Percentiles rank a stretch among this genome's conserved stretches.
Evolutionary conservation across 53 echinoderm and acorn worm genomes (phyloP).

Genomic region (Crossaster papposus): DNA sequence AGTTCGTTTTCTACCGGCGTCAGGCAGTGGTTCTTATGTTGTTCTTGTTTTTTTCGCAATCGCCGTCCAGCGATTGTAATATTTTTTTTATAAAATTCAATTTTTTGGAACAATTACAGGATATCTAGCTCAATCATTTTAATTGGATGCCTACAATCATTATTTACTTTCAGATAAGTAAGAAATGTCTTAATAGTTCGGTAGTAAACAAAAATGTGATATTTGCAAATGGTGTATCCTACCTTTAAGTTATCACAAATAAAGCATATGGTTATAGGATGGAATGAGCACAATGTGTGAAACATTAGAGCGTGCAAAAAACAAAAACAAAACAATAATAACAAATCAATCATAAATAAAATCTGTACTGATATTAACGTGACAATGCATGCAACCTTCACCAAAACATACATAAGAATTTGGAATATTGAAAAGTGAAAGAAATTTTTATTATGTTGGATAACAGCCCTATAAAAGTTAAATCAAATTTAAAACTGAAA

Average conservation of each 20-base stretch:
- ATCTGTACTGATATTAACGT: not conserved
- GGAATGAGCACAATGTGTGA: not conserved
- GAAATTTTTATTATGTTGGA: not conserved
- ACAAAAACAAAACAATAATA: not conserved
- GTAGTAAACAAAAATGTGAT: too few species aligned
- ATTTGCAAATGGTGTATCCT: too few species aligned
- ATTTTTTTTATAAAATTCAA: too few species aligned
- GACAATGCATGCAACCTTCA: not conserved
- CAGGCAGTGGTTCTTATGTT: too few species aligned
- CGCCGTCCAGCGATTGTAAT: too few species aligned
- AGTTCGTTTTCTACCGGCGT: too few species aligned
- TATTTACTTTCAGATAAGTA: too few species aligned
- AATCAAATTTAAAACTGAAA: not conserved
- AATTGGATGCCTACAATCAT: too few species aligned
- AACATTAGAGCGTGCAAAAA: not conserved
- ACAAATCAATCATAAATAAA: not conserved
- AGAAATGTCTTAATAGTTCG: too few species aligned
- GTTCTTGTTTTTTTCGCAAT: too few species aligned
- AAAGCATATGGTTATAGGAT: not conserved
- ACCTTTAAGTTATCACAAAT: not conserved
- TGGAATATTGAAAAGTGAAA: not conserved
- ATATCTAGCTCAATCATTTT: too few species aligned
- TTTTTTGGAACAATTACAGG: too few species aligned
- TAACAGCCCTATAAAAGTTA: not conserved
- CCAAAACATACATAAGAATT: not conserved